Conservation (phyloP, 2,797 vertebrate genomes). For the Acropternis orthonyx region DNA sequence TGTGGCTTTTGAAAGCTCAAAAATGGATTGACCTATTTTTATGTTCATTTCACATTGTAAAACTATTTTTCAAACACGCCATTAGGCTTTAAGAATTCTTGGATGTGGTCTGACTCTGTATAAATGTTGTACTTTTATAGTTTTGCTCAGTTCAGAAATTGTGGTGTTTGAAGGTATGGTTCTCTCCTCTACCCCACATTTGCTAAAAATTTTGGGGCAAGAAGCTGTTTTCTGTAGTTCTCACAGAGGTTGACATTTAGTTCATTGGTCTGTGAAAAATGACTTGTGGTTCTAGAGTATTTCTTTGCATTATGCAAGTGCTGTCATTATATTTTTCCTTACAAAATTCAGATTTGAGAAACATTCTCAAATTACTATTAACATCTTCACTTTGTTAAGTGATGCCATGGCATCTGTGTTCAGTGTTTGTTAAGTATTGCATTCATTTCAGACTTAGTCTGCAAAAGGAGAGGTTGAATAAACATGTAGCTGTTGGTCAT, state of each 20-base stretch:
- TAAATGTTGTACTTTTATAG: neutral
- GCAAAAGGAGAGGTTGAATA: neutral
- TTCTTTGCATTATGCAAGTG: neutral
- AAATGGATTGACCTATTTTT: conserved; percentile 9
- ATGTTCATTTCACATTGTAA: neutral
- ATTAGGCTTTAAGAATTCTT: neutral
- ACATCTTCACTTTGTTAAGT: neutral
- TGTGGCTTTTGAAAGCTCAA: neutral
- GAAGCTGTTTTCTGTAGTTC: neutral
- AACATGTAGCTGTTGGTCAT: fast-evolving
- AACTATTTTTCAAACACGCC: conserved; percentile 5
- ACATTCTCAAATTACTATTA: neutral
- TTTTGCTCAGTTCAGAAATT: neutral
- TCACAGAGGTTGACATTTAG: neutral
- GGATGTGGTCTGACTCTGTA: neutral
- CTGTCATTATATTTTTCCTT: neutral
- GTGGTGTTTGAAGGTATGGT: neutral
- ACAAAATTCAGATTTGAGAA: neutral
- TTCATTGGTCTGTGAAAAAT: neutral
- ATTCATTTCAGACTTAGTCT: neutral
- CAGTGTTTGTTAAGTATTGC: neutral
- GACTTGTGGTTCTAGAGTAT: neutral
- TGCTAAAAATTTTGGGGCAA: neutral
- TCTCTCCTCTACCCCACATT: neutral
- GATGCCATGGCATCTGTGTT: neutral